A percentile compares a stretch with the other conserved stretches of the same genome.
Conservation (phyloP, 1,140 invertebrate species). For the Aphis gossypii region DNA sequence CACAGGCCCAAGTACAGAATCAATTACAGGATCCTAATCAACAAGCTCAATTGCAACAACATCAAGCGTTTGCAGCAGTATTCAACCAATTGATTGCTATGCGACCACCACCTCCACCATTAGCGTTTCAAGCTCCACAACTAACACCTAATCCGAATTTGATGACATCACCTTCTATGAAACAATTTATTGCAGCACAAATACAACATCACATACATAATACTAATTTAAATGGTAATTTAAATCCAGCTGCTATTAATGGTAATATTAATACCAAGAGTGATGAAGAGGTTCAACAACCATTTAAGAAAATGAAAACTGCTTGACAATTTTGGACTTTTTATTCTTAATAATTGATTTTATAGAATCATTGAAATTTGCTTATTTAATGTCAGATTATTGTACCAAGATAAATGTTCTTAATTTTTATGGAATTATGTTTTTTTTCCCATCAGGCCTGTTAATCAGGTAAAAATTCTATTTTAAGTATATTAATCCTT, state of each 20-base stretch:
- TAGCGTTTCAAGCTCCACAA: conserved; percentile 51
- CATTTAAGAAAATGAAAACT: conserved; percentile 56
- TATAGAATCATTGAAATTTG: conserved; percentile 25
- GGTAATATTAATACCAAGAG: conserved; percentile 43
- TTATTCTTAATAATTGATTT: conserved; percentile 22
- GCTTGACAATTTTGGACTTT: conserved; percentile 38
- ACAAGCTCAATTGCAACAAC: conserved; percentile 54
- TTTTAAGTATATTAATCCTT: not conserved
- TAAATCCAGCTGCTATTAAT: conserved; percentile 48
- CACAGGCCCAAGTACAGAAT: conserved; percentile 47
- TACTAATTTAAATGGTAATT: conserved; percentile 31
- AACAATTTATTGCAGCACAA: conserved; percentile 54
- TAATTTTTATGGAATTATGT: not conserved
- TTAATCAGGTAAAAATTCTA: not conserved
- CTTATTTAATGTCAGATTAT: conserved; percentile 9
- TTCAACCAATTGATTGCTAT: conserved; percentile 51
- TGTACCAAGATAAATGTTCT: not conserved
- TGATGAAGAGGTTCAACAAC: conserved; percentile 50
- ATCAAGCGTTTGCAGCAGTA: conserved; percentile 48
- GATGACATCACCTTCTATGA: conserved; percentile 51
- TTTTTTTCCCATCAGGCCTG: not conserved
- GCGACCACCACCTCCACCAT: conserved; percentile 46
- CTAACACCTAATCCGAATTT: conserved; percentile 49
- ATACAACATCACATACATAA: conserved; percentile 55
- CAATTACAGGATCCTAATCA: conserved; percentile 51